These are phyloP conservation scores for Helleia helle DNA, from an alignment of 2,888 invertebrate genomes.

Conservation along the genomic window DNA sequence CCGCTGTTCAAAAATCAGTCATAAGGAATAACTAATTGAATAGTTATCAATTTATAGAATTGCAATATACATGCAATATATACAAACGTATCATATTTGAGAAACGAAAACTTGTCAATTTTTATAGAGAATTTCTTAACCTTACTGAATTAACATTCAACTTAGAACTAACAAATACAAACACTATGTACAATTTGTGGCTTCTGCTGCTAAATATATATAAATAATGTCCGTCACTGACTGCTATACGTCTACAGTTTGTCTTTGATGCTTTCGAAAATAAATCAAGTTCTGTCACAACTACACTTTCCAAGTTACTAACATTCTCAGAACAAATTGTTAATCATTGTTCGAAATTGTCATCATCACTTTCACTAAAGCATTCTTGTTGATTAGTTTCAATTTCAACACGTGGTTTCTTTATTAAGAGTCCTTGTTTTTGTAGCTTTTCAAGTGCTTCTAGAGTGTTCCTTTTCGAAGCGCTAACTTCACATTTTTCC, in stretches of 20 bases:
- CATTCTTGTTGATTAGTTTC: conserved; percentile 37
- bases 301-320: background rate
- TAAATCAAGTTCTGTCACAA: background rate
- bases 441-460: conserved; percentile 61
- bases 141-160: conserved; percentile 8
- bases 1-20: conserved; percentile 1
- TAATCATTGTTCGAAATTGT: conserved; percentile 21
- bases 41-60: background rate
- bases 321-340: conserved; percentile 5
- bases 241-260: background rate
- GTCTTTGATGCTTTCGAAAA: conserved; percentile 2
- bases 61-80: too few species aligned
- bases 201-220: conserved; percentile 3
- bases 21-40: background rate
- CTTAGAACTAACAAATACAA: conserved; percentile 9
- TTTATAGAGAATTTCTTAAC: background rate
- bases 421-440: conserved; percentile 56
- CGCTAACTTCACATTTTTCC: conserved; percentile 40
- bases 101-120: too few species aligned
- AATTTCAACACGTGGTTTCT: conserved; percentile 50
- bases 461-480: conserved; percentile 44
- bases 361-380: conserved; percentile 31
- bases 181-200: conserved; percentile 14
- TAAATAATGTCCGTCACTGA: background rate
- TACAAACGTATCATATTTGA: too few species aligned